A percentile compares a stretch with the other conserved stretches of the same genome.
These are phyloP conservation scores for Calyptomena viridis DNA, from an alignment of 2,113 vertebrate species.

Conservation along the genomic window DNA sequence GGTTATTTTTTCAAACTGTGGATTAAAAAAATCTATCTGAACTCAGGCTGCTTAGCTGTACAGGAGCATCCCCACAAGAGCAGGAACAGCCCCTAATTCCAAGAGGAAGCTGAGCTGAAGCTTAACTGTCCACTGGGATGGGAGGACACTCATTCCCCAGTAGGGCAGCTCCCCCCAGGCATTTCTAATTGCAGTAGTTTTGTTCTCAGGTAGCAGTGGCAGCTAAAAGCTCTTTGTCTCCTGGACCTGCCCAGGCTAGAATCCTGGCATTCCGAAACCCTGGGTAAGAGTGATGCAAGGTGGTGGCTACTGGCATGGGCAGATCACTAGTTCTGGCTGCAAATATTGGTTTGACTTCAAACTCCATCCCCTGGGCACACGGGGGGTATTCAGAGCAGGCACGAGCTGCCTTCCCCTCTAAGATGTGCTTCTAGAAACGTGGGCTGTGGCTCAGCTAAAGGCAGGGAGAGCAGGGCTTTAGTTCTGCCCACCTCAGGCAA, in stretches of 20 bases:
- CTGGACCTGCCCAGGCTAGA: neutral
- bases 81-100: neutral
- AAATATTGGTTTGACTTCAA: neutral
- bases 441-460: neutral
- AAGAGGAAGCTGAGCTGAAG: neutral
- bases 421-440: fast-evolving
- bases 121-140: neutral
- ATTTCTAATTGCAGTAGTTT: neutral
- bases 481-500: neutral
- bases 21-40: neutral
- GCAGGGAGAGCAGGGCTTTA: neutral
- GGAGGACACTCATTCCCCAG: neutral
- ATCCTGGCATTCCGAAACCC: neutral
- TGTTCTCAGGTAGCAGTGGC: neutral
- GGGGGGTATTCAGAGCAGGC: neutral
- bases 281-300: neutral
- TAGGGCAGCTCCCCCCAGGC: fast-evolving
- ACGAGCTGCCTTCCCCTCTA: neutral
- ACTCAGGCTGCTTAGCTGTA: neutral
- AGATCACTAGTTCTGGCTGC: neutral
- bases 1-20: fast-evolving
- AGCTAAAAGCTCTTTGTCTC: neutral
- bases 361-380: neutral
- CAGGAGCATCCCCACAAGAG: neutral
- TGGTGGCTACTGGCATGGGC: neutral